These are phyloP conservation scores for Epinephelus coioides DNA, from an alignment of 2,797 vertebrate genomes.

Conservation along the genomic window DNA sequence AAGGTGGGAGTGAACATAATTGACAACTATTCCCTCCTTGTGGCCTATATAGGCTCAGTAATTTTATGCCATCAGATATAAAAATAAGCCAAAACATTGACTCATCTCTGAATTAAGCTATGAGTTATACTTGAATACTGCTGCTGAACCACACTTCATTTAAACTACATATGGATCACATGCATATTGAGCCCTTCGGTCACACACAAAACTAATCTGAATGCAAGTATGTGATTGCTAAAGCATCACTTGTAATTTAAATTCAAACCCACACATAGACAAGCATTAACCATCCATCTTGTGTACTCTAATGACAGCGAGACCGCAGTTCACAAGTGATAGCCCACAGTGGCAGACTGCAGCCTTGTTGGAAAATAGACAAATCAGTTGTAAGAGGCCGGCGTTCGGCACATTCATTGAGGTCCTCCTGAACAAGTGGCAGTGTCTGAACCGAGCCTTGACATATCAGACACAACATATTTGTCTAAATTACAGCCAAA, in stretches of 20 bases:
- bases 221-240: constrained; percentile 39
- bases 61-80: constrained; percentile 2
- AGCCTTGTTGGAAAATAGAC: constrained; percentile 14
- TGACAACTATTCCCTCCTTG: background rate
- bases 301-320: constrained; percentile 36
- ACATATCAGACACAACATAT: constrained; percentile 61
- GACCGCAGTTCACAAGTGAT: constrained; percentile 25
- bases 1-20: background rate
- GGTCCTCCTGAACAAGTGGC: constrained; percentile 44
- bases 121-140: background rate
- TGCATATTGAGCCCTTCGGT: background rate
- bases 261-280: constrained; percentile 43
- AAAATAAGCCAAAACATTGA: constrained; percentile 7
- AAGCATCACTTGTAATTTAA: constrained; percentile 45
- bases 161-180: constrained; percentile 3
- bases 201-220: constrained; percentile 26
- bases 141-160: background rate
- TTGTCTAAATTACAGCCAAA: constrained; percentile 72
- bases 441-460: constrained; percentile 36
- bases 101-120: constrained; percentile 1
- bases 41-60: background rate
- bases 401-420: constrained; percentile 4
- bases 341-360: constrained; percentile 10
- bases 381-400: background rate
- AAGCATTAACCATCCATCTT: constrained; percentile 50